Conservation (phyloP, 2,888 invertebrate genomes). For the Dynastes grantii region DNA sequence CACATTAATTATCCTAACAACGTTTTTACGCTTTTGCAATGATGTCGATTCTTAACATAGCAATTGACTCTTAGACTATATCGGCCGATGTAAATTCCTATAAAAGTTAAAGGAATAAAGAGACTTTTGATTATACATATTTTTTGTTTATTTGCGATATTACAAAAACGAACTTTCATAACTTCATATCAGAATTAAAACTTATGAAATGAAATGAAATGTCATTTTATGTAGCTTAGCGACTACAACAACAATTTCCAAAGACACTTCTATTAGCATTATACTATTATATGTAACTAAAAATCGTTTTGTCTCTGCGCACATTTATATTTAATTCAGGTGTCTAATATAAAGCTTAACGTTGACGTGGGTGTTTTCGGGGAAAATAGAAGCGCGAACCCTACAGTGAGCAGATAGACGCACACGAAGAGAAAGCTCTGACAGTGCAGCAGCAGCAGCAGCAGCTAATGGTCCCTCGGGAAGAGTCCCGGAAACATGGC, state of each 20-base stretch:
- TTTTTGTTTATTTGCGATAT: background rate
- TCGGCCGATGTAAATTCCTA: too few species aligned
- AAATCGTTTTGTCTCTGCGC: conserved; percentile 38
- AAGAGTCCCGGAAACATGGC: conserved; percentile 59
- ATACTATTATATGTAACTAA: conserved; percentile 22
- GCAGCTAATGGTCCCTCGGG: conserved; percentile 62
- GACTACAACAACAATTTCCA: background rate
- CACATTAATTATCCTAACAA: too few species aligned
- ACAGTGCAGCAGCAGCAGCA: conserved; percentile 53
- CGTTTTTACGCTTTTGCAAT: too few species aligned
- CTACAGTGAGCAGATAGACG: conserved; percentile 20
- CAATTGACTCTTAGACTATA: too few species aligned
- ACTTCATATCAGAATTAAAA: background rate
- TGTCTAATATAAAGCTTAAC: conserved; percentile 45
- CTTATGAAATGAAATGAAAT: conserved; percentile 4
- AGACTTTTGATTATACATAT: too few species aligned
- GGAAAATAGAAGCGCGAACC: conserved; percentile 12
- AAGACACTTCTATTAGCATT: conserved; percentile 23
- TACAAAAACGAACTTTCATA: background rate
- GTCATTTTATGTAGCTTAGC: background rate
- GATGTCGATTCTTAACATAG: too few species aligned
- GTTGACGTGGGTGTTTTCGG: conserved; percentile 38
- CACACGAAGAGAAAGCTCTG: conserved; percentile 39
- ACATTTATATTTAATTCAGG: conserved; percentile 48
- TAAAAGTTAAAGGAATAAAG: too few species aligned